These are phyloP conservation scores for Chloropsis cyanopogon DNA, from an alignment of 2,113 vertebrate genomes.

Conservation along the genomic window DNA sequence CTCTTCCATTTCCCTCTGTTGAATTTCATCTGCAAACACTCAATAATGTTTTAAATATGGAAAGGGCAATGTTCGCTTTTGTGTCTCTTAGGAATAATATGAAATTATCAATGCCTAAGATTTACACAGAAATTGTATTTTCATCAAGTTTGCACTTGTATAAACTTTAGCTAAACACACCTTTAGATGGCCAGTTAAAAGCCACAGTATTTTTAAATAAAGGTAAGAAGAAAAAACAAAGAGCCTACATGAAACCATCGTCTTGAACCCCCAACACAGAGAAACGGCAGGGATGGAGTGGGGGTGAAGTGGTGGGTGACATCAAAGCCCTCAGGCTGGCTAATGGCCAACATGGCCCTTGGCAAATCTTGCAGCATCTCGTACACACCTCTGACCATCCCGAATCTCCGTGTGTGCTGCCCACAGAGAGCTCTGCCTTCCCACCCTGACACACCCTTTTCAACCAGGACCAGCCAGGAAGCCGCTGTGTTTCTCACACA, in stretches of 20 bases:
- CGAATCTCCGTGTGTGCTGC: rapidly evolving
- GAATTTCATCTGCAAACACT: neutral
- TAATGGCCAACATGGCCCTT: neutral
- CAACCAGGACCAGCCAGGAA: neutral
- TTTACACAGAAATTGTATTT: neutral
- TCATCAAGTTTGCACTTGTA: neutral
- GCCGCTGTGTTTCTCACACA: rapidly evolving
- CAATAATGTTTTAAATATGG: neutral
- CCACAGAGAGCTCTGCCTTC: neutral
- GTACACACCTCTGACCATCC: rapidly evolving
- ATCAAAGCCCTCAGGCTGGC: neutral
- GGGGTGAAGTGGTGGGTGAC: neutral
- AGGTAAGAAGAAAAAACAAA: neutral
- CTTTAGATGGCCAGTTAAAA: neutral
- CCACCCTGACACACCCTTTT: constrained; percentile 9
- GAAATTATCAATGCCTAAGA: neutral
- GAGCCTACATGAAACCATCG: neutral
- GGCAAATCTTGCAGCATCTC: neutral
- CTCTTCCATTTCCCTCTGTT: neutral
- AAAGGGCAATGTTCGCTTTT: neutral
- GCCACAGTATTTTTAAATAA: neutral
- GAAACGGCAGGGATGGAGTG: neutral
- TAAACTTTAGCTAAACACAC: neutral
- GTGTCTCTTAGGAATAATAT: neutral
- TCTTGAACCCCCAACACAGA: neutral